A percentile compares a stretch with the other conserved stretches of the same genome.
These are phyloP conservation scores for Crotalus tigris DNA, from an alignment of 2,113 vertebrate species.

Conservation along the genomic window DNA sequence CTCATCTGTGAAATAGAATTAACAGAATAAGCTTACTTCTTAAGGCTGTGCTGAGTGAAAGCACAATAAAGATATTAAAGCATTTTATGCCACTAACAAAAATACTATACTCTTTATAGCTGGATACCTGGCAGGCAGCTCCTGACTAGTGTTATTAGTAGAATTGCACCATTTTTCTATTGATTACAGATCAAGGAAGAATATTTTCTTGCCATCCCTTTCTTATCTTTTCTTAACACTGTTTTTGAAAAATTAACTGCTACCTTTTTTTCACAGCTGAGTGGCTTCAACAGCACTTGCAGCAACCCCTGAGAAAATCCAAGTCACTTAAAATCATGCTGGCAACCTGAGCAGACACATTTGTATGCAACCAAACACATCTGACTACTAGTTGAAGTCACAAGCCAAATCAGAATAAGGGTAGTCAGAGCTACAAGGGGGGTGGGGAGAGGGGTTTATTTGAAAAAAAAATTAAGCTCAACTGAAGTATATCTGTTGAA, in stretches of 20 bases:
- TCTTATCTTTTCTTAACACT: not conserved
- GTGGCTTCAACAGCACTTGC: not conserved
- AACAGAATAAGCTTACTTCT: not conserved
- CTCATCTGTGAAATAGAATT: slow-evolving; percentile 6
- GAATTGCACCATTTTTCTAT: not conserved
- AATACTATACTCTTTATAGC: not conserved
- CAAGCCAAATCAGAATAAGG: not conserved
- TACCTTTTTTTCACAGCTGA: not conserved
- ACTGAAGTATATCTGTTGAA: not conserved
- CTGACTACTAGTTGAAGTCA: not conserved
- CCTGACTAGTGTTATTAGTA: not conserved
- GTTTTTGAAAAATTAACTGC: not conserved
- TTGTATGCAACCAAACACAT: not conserved
- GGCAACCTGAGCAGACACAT: not conserved
- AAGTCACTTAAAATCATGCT: not conserved
- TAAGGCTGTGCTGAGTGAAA: not conserved
- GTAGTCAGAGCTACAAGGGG: not conserved
- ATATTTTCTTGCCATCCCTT: not conserved
- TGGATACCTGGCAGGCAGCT: not conserved
- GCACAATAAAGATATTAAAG: not conserved
- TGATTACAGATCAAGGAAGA: not conserved
- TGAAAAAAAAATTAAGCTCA: not conserved
- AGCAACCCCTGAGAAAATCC: not conserved
- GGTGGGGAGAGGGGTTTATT: not conserved
- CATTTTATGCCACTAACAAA: not conserved